A percentile compares a stretch with the other conserved stretches of the same genome.
These are phyloP conservation scores for Pithys albifrons DNA, from an alignment of 2,113 vertebrate genomes.

Conservation along the genomic window DNA sequence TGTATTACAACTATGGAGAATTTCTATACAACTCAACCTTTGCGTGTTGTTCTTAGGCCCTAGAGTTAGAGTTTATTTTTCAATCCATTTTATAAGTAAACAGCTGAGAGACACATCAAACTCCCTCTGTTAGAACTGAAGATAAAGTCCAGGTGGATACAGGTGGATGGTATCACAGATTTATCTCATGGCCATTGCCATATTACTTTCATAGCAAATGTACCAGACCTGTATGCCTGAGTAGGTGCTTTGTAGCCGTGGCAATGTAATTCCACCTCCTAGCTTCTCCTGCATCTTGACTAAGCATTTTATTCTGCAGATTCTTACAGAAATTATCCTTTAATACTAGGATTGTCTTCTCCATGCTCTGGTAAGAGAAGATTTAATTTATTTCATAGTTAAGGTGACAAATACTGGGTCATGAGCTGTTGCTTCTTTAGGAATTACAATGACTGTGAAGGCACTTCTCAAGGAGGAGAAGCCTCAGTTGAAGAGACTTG, in stretches of 20 bases:
- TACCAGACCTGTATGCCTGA: neutral
- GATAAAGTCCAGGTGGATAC: accelerated
- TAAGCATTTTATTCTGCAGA: neutral
- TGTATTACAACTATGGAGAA: neutral
- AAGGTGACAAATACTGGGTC: neutral
- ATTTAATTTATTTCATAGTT: neutral
- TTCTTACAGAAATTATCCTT: slow-evolving; percentile 46
- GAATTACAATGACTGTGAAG: neutral
- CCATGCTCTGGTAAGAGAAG: slow-evolving; percentile 41
- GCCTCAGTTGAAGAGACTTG: neutral
- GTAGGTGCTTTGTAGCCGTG: neutral
- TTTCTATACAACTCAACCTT: neutral
- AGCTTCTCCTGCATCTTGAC: neutral
- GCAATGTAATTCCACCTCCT: neutral
- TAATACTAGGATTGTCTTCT: slow-evolving; percentile 55
- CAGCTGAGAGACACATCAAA: neutral
- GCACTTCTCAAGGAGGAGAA: neutral
- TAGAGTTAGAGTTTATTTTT: neutral
- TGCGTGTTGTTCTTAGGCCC: neutral
- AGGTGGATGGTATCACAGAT: neutral
- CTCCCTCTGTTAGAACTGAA: neutral
- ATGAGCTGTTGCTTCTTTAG: neutral
- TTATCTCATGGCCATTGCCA: neutral
- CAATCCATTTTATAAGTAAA: neutral
- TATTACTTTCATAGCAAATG: neutral